Evolutionary conservation across 2,797 vertebrate genomes (phyloP).

Genomic region (Vireo griseus): DNA sequence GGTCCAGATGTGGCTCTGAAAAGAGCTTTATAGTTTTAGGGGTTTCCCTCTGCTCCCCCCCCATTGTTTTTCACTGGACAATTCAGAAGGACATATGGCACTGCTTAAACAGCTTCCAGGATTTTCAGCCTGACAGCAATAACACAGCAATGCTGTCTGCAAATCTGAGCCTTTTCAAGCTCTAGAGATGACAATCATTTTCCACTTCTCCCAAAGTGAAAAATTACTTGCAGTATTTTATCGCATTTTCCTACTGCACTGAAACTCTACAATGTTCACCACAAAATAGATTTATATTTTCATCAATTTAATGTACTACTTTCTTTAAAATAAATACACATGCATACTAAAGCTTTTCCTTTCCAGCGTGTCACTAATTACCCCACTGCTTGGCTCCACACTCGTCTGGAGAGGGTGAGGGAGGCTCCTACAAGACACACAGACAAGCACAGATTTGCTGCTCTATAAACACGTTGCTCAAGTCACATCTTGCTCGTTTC

Average conservation of each 20-base stretch:
- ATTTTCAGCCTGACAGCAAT: neutral
- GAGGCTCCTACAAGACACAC: neutral
- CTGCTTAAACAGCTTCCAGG: constrained; percentile 7
- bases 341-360: neutral
- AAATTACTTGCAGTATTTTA: neutral
- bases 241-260: neutral
- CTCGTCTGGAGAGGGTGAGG: neutral
- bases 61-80: neutral
- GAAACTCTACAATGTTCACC: neutral
- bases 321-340: neutral
- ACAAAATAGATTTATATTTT: neutral
- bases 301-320: neutral
- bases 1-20: constrained; percentile 4
- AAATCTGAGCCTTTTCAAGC: neutral
- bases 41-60: neutral
- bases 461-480: neutral
- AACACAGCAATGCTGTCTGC: neutral
- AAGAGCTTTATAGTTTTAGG: neutral
- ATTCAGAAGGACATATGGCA: constrained; percentile 15
- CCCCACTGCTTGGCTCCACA: neutral
- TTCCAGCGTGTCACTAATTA: neutral
- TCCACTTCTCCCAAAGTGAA: neutral
- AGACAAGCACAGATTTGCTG: neutral
- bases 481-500: neutral
- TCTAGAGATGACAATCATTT: neutral